These are phyloP conservation scores for Pycnonotus jocosus DNA, from an alignment of 2,113 vertebrate species.

Conservation along the genomic window DNA sequence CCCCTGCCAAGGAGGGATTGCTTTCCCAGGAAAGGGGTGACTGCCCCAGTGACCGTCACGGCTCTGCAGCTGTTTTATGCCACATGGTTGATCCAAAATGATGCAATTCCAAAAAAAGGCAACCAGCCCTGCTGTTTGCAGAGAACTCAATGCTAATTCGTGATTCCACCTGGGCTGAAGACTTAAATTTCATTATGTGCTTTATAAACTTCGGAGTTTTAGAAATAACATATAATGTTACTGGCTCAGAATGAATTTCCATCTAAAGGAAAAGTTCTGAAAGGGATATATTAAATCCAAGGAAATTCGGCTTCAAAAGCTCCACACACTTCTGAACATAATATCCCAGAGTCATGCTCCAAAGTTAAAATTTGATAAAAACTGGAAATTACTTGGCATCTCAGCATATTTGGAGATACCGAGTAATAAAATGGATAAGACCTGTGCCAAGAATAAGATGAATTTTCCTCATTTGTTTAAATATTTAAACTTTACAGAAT, in stretches of 20 bases:
- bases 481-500: background rate
- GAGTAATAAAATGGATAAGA: slow-evolving; percentile 19
- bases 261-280: slow-evolving; percentile 44
- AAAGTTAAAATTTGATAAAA: slow-evolving; percentile 55
- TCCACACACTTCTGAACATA: background rate
- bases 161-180: slow-evolving; percentile 62
- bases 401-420: background rate
- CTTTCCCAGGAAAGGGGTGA: background rate
- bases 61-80: slow-evolving; percentile 26
- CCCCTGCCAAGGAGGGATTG: background rate
- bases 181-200: slow-evolving; percentile 69
- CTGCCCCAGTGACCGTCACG: background rate
- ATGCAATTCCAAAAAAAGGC: slow-evolving; percentile 13
- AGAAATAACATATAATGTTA: slow-evolving; percentile 66
- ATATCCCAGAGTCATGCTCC: slow-evolving; percentile 34
- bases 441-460: background rate
- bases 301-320: slow-evolving; percentile 52
- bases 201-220: slow-evolving; percentile 66
- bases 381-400: slow-evolving; percentile 54
- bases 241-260: slow-evolving; percentile 60
- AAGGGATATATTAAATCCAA: slow-evolving; percentile 39
- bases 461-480: slow-evolving; percentile 10
- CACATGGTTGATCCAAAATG: background rate
- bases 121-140: background rate
- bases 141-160: slow-evolving; percentile 48